Evolutionary conservation across 2,113 vertebrate genomes (phyloP).

Genomic region (Aphelocoma coerulescens): DNA sequence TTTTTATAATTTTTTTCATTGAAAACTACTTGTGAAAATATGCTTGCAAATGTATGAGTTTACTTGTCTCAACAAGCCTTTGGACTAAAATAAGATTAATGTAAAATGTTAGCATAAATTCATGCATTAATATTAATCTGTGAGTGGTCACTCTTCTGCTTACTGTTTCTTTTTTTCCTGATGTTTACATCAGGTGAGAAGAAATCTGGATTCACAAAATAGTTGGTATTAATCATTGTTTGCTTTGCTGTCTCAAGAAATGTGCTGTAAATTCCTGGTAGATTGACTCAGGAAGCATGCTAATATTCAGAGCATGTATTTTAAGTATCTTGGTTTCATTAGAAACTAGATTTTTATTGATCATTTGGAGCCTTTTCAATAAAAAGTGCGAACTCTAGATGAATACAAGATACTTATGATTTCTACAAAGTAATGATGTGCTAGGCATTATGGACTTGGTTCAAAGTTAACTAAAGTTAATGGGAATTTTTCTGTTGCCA

Average conservation of each 20-base stretch:
- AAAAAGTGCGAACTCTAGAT: not conserved
- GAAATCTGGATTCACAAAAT: not conserved
- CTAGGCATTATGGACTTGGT: not conserved
- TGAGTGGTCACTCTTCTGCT: not conserved
- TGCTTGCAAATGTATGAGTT: not conserved
- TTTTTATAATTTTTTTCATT: not conserved
- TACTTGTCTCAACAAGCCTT: not conserved
- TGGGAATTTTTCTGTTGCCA: not conserved
- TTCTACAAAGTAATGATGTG: not conserved
- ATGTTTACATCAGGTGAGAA: not conserved
- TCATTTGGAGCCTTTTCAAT: not conserved
- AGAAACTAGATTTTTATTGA: not conserved
- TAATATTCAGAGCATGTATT: not conserved
- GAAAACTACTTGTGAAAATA: not conserved
- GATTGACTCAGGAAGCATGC: not conserved
- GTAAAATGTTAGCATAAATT: not conserved
- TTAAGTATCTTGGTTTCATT: not conserved
- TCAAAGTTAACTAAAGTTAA: not conserved
- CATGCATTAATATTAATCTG: not conserved
- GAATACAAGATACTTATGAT: not conserved
- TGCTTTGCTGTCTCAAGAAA: conserved; percentile 15
- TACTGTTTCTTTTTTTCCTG: not conserved
- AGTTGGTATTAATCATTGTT: conserved; percentile 8
- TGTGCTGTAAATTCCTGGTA: not conserved
- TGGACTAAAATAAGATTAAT: not conserved